Base-by-base conservation (phyloP, 30 jellyfish, hydroid and myxozoan species). In the Aurelia sp. region DNA sequence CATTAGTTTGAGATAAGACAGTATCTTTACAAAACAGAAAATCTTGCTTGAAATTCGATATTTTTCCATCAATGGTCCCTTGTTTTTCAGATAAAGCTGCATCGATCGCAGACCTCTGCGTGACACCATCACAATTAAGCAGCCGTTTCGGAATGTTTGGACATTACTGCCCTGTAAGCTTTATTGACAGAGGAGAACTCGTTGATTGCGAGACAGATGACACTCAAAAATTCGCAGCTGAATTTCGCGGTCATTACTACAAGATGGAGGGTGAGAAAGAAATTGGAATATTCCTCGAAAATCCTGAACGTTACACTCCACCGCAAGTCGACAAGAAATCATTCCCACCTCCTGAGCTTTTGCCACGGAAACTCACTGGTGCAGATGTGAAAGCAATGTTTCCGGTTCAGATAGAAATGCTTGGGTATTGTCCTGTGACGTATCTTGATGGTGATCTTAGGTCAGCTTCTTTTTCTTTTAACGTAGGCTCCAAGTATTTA, bases 161-260 rank as follows among this genome's bases (percentile, higher is more conserved):
- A 4, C 97, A 94, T 44, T 94, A 94, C 86, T 94, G 99, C 75
- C 99, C 99, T 31, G 99, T 94, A 21, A 94, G 97, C 81, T 70
- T 75, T 50, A 91, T 83, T 19, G 90, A 78, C 37, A 76, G 62
- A 16, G 93, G 86, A 27, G 97, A 94, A 81, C 90, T 94, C 19
- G 96, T 84, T 33, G 97, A 94, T 72, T 94, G 99, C 51, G 66
- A 85, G 23, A 76, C 66, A 22, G 91, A 75, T 12, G 85, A 62
- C 12, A 31, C 96, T 10, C 86, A 70, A 68, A 80, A 74, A 44
- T 71, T 71, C 19, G 96, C 94, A 44, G 99, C 99, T 20, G 99
- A 94, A 69, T 94, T 73, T 65, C 82, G 95, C 1, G 97, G 99
- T 12, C 95, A 89, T 72, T 94, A 88, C 76, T 94, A 89, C 96